Evolutionary conservation across 2,888 invertebrate genomes (phyloP), one percentile per base, ranked within the genome.

Genomic region (Xylota segnis): DNA sequence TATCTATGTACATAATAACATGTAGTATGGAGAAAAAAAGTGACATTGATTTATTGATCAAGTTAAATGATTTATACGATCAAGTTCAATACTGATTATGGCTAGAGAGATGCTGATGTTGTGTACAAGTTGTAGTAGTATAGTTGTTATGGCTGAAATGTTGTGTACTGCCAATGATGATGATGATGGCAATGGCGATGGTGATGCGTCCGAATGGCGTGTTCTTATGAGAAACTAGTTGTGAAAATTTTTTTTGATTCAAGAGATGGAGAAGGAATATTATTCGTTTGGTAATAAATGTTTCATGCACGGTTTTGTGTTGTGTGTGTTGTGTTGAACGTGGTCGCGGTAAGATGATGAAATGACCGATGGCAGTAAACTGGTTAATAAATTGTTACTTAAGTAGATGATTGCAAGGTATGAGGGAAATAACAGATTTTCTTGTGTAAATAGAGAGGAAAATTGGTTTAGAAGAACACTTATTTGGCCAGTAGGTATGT

Each of bases 21-120:
- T 54, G 12, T n/a, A n/a, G n/a, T n/a, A n/a, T n/a, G 16, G 37
- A 74, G 75, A 75, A 63, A 71, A 79, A 74, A 63, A 59, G 54
- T 82, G 82, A 86, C 82, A 86, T 68, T 82, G 86, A 86, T 86
- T 86, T 86, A 86, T 86, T 77, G 86, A 56, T 72, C 82, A 86
- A 63, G 82, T 86, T 86, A 86, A 86, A 77, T 86, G 86, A 82
- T 86, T 86, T 86, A 86, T 86, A 77, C 61, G 76, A 86, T 76
- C 86, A 82, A 82, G 82, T 76, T 82, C 82, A 81, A 81, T 86
- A 68, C 75, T 47, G 86, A 77, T 82, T 86, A 77, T 68, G 82
- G 71, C 61, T 61, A 32, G 47, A 52, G 63, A 71, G 52, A 66
- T 47, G 52, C 40, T 79, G 66, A 27, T 52, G 54, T 10, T 34